Evolutionary conservation across 2,797 vertebrate species (phyloP), one percentile per base, ranked within the genome.

Genomic region (Scolopax rusticola): DNA sequence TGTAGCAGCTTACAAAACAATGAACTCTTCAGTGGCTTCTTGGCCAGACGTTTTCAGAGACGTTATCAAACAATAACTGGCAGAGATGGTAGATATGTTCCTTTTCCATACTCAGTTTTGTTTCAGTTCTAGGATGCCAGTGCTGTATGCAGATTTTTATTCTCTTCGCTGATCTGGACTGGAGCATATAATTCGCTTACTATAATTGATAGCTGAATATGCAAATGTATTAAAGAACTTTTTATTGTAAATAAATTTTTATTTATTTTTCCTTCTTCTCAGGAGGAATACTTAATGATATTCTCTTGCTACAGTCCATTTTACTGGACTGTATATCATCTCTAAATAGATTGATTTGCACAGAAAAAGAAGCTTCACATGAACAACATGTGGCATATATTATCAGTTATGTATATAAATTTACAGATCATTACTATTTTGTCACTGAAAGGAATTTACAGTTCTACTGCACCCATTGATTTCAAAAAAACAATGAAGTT

Each of bases 191-290:
- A 82, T 85, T 92, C 27, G 74, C n/a, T 51, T 87, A 24, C 36
- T 70, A 27, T 64, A 89, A 70, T 6, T 90, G 74, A 90, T 90
- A 76, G 77, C 24, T 84, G 81, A 92, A 87, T 92, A 82, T 92
- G 60, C 32, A 93, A 93, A 67, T 67, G 4, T 3, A 40, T 76
- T 82, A n/a, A 87, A 79, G 40, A 78, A 65, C 43, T n/a, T n/a
- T n/a, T n/a, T n/a, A n/a, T n/a, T n/a, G n/a, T n/a, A n/a, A n/a
- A n/a, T n/a, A n/a, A n/a, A n/a, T n/a, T n/a, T n/a, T n/a, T n/a
- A n/a, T 57, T 77, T 77, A 14, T 56, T 84, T 86, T 64, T 69
- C 77, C 30, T 23, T 56, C 18, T 74, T 83, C 28, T 47, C n/a
- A 69, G 32, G 13, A 76, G 30, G n/a, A 85, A 70, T 67, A 16